Base-by-base conservation (phyloP, 2,888 invertebrate genomes). In the Operophtera brumata region DNA sequence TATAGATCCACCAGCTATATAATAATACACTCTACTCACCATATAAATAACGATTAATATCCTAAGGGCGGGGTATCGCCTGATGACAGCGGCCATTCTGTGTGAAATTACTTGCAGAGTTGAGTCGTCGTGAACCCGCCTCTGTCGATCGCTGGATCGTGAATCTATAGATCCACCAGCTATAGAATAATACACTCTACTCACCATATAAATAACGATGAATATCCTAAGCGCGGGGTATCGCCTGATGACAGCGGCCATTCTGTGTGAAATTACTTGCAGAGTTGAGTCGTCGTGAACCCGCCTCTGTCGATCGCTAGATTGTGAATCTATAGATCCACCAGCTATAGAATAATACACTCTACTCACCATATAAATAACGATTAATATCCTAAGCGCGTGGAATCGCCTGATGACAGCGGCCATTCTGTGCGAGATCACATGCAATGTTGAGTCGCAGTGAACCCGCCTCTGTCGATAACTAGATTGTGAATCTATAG, bases 31-130 rank as follows among this genome's bases (percentile, higher is more conserved):
- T 20, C 28, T 12, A 42, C 90, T 86, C 73, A 94, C 96, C 92
- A 97, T 95, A 78, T 97, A 97, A 68, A 94, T 84, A 57, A 97
- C 91, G n/a, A 97, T 92, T 77, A 96, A 93, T 54, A 96, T 92
- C 69, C 97, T 92, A 54, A 96, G 94, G 41, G 96, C 82, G 0
- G 97, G 97, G 83, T 97, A 95, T 54, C 96, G 90, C 54, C 96
- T 91, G 43, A 97, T 86, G 79, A 96, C 95, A 12, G 95, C 92
- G 9, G 96, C 96, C 12, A 96, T 87, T 35, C 96, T 91, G 50
- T 96, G 91, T 41, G 97, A 96, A 48, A 96, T n/a, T n/a, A n/a
- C n/a, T n/a, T n/a, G n/a, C n/a, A n/a, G n/a, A n/a, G n/a, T n/a
- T n/a, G n/a, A n/a, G n/a, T n/a, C n/a, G n/a, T n/a, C n/a, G n/a